Percentiles rank a stretch among this genome's conserved stretches.
Evolutionary conservation across 2,113 vertebrate genomes (phyloP).

Genomic region (Gnathonemus longibarbis): DNA sequence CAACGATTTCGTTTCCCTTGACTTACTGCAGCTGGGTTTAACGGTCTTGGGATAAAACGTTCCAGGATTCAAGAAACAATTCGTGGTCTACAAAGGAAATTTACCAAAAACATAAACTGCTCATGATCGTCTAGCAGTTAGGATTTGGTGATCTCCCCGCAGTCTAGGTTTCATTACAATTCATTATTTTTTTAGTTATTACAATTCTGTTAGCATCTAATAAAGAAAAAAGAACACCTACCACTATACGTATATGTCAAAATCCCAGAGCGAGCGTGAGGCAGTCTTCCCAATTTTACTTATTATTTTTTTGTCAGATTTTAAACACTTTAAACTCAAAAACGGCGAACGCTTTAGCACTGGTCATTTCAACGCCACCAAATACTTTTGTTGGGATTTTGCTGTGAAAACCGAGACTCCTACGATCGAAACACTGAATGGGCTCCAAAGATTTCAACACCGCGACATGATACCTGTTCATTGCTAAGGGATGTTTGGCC

Average conservation of each 20-base stretch:
- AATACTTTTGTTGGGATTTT: not conserved
- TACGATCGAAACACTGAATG: not conserved
- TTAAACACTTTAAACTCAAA: not conserved
- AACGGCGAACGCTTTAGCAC: not conserved
- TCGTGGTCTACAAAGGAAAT: not conserved
- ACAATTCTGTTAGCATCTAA: not conserved
- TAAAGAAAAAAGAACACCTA: not conserved
- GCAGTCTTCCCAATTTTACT: not conserved
- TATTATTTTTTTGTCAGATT: not conserved
- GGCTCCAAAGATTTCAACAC: not conserved
- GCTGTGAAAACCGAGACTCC: not conserved
- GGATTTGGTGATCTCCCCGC: not conserved
- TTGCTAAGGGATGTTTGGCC: not conserved
- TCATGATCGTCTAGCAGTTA: not conserved
- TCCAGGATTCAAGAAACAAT: not conserved
- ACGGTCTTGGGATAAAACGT: not conserved
- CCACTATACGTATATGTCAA: not conserved
- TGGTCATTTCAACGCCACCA: not conserved
- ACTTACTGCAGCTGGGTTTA: not conserved
- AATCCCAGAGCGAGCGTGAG: not conserved
- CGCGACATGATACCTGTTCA: not conserved
- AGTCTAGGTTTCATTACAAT: not conserved
- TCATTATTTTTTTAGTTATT: not conserved
- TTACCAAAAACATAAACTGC: not conserved
- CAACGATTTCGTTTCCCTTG: not conserved